phyloP scores from a whole-genome alignment of 2,888 invertebrate genomes.

The Eilema caniola region DNA sequence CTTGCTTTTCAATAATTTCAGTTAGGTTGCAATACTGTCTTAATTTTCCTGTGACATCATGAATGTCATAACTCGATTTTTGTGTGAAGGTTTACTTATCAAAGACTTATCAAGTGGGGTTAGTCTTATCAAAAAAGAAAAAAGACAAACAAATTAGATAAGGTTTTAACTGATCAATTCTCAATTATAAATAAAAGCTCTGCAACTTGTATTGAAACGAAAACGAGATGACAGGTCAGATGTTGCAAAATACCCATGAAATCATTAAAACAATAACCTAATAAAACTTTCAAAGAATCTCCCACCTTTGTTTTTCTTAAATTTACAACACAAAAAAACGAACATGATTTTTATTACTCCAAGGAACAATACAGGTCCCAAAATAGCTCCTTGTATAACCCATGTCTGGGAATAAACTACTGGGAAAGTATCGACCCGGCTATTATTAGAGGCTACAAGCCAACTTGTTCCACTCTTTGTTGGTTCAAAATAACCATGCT shows the following conservation, averaged over 20 bases:
- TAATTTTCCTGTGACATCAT: too few relatives aligned
- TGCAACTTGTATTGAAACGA: neutral
- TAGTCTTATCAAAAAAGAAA: neutral
- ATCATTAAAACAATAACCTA: neutral
- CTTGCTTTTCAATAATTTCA: neutral
- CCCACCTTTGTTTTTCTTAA: neutral
- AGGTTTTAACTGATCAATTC: neutral
- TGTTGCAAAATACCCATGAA: neutral
- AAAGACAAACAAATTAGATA: too few relatives aligned
- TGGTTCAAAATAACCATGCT: slow-evolving; percentile 70
- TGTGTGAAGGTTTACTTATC: too few relatives aligned
- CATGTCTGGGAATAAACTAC: slow-evolving; percentile 71
- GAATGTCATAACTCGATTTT: too few relatives aligned
- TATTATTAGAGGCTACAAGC: slow-evolving; percentile 68
- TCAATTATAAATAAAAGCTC: neutral
- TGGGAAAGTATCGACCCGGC: slow-evolving; percentile 73
- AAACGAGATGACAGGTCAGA: neutral
- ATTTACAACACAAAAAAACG: slow-evolving; percentile 21
- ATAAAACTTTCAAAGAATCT: neutral
- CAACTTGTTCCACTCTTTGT: slow-evolving; percentile 77
- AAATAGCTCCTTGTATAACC: slow-evolving; percentile 75
- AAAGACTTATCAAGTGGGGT: neutral
- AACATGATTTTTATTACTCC: slow-evolving; percentile 38
- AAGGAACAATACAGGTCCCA: slow-evolving; percentile 63
- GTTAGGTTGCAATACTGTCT: neutral